Conservation (phyloP, 2,797 vertebrate species). For the Neomorphus geoffroyi region DNA sequence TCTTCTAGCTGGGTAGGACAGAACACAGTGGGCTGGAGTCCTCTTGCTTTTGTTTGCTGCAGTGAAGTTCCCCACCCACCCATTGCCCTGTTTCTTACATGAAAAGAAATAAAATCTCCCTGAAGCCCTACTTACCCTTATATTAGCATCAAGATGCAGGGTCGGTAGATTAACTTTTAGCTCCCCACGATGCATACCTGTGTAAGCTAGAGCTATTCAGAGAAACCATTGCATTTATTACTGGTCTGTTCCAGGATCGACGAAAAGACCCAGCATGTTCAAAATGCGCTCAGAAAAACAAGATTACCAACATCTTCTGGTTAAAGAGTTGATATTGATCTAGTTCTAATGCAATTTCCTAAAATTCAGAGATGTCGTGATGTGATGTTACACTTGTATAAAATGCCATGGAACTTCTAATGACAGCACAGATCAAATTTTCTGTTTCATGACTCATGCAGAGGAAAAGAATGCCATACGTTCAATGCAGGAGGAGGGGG, state of each 20-base stretch:
- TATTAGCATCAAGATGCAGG: not conserved
- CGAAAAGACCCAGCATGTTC: not conserved
- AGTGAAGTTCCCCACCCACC: not conserved
- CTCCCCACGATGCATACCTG: not conserved
- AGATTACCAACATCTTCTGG: not conserved
- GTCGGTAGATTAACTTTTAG: not conserved
- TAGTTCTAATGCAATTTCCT: constrained; percentile 30
- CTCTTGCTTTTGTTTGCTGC: not conserved
- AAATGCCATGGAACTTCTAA: constrained; percentile 35
- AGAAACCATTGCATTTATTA: not conserved
- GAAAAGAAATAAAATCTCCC: not conserved
- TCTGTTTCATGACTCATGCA: constrained; percentile 42
- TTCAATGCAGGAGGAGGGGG: not conserved
- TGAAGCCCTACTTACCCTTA: not conserved
- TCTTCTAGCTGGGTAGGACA: not conserved
- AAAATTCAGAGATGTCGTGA: constrained; percentile 12
- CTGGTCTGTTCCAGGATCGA: not conserved
- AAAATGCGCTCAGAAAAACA: not conserved
- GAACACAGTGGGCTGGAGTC: not conserved
- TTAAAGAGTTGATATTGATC: not conserved
- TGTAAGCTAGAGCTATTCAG: not conserved
- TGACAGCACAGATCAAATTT: constrained; percentile 41
- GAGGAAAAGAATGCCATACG: not conserved
- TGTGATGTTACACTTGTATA: not conserved
- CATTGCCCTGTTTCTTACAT: not conserved